A percentile compares a stretch with the other conserved stretches of the same genome.
Conservation (phyloP, 1,140 invertebrate genomes). For the Drosophila ercepeae region DNA sequence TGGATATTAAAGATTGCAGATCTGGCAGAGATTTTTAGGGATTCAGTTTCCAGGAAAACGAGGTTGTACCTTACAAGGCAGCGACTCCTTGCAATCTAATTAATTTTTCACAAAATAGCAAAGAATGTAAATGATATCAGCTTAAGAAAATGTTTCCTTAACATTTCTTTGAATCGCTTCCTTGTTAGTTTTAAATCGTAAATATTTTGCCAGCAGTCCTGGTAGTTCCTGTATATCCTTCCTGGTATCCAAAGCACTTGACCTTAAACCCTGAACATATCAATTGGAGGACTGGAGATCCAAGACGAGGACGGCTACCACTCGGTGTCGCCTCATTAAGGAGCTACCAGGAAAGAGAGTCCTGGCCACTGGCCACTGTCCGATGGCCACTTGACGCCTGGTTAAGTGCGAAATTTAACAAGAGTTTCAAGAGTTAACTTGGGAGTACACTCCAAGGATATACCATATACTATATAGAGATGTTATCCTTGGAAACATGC, state of each 20-base stretch:
- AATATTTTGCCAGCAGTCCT: slow-evolving; percentile 26
- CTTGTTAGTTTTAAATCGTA: slow-evolving; percentile 6
- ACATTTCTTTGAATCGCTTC: slow-evolving; percentile 1
- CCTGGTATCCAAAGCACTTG: slow-evolving; percentile 28
- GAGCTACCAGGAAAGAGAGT: slow-evolving; percentile 54
- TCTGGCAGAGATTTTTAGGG: background rate
- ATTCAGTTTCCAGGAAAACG: too few species aligned
- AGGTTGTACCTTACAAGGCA: too few species aligned
- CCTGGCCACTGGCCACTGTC: slow-evolving; percentile 42
- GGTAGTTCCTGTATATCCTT: background rate
- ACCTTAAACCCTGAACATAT: background rate
- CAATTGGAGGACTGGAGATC: slow-evolving; percentile 14
- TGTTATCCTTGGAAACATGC: slow-evolving; percentile 31
- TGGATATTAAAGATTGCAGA: background rate
- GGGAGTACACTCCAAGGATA: background rate
- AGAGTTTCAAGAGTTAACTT: slow-evolving; percentile 10
- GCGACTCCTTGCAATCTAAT: too few species aligned
- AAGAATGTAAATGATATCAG: too few species aligned
- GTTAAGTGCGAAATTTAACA: slow-evolving; percentile 72
- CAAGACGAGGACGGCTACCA: slow-evolving; percentile 28
- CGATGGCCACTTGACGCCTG: slow-evolving; percentile 76
- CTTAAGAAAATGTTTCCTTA: too few species aligned
- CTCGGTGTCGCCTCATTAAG: slow-evolving; percentile 66
- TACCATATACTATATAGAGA: background rate
- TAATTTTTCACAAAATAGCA: too few species aligned